Evolutionary conservation across 2,888 invertebrate species (phyloP), one percentile per base, ranked within the genome.

Genomic region (Meteorus colon): DNA sequence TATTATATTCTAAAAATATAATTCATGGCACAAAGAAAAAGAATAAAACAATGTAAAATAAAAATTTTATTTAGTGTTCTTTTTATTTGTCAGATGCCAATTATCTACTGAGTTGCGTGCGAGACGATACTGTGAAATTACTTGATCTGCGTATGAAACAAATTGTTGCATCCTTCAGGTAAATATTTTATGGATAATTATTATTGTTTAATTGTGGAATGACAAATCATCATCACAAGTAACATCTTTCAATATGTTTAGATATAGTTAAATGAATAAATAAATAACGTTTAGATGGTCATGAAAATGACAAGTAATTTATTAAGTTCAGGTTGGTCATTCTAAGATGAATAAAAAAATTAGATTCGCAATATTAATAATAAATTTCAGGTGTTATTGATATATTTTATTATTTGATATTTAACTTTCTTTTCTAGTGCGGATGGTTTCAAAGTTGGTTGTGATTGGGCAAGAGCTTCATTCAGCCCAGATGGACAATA

Each of bases 141-240:
- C 93, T 99, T 89, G 99, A 99, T 91, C 92, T 99, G 81, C 93
- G 99, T 88, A 97, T 96, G 94, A 98, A 97, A 91, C 95, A 96
- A 90, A 96, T 98, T 78, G 93, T 97, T 79, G 93, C 95, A 80
- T 95, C 97, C 76, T 97, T 97, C 91, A 94, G 95, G 98, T 98
- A 92, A 92, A 92, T 90, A 76, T 71, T 12, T 27, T 31, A 63
- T 31, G 12, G 5, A 29, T 62, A 27, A n/a, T 27, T 31, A 31
- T 63, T 5, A 31, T 31, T 63, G 12, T 41, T 41, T 12, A 41
- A 41, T 41, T 2, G 2, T 41, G 1, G 12, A 41, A 41, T 41
- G 41, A 41, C 12, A 12, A 2, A 41, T 2, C 12, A 41, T 41
- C 6, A 41, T 41, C 8, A 10, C 41, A 34, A 34, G 1, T 24